Conservation (phyloP, 2,113 vertebrate species). For the Garra rufa region DNA sequence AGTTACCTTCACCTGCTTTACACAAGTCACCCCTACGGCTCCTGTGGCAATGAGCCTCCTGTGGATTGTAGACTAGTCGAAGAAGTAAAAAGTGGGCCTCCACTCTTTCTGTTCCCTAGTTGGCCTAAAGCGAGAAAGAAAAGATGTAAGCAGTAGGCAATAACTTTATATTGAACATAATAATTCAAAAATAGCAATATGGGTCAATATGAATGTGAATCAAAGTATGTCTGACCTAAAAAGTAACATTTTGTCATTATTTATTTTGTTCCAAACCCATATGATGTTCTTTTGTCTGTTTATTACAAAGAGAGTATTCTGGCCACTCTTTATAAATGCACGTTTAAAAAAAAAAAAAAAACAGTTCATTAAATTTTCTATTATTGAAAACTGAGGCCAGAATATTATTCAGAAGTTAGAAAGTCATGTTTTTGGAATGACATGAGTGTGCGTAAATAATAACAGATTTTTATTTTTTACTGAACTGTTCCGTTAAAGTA, state of each 20-base stretch:
- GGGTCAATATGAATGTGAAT: not conserved
- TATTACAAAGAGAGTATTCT: not conserved
- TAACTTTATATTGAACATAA: not conserved
- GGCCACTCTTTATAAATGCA: too few species aligned
- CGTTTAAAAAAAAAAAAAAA: too few species aligned
- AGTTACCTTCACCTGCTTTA: conserved; percentile 33
- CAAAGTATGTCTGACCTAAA: not conserved
- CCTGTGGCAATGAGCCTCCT: conserved; percentile 13
- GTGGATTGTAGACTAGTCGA: conserved; percentile 9
- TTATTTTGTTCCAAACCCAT: not conserved
- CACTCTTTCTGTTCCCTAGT: not conserved
- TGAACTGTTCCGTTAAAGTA: not conserved
- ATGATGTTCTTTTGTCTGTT: not conserved
- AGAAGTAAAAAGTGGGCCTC: conserved; percentile 11
- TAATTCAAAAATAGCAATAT: not conserved
- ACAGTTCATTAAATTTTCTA: too few species aligned
- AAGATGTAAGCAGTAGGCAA: not conserved
- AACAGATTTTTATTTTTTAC: not conserved
- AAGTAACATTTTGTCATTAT: not conserved
- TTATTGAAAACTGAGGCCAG: not conserved
- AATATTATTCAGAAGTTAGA: not conserved
- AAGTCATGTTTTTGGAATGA: not conserved
- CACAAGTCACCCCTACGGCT: conserved; percentile 5
- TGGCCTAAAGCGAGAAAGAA: conserved; percentile 15
- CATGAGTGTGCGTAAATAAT: not conserved